Percentiles rank a stretch among this genome's conserved stretches.
Conservation (phyloP, 2,888 invertebrate species). For the Chrysodeixis includens region DNA sequence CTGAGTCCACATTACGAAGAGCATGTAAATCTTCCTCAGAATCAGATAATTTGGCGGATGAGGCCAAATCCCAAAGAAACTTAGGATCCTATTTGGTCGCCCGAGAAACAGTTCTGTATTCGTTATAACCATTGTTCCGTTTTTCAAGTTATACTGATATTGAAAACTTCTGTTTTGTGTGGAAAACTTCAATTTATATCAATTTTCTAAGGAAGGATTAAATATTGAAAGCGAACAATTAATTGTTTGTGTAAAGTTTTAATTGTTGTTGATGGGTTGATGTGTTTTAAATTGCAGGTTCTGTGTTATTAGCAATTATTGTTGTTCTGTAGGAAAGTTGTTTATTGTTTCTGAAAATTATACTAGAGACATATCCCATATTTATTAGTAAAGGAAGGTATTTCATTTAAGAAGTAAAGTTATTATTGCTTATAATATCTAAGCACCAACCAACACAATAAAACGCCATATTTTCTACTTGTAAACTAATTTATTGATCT, state of each 20-base stretch:
- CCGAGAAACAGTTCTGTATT: constrained; percentile 69
- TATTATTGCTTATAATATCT: background rate
- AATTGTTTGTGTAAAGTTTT: constrained; percentile 40
- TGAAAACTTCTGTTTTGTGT: background rate
- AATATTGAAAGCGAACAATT: constrained; percentile 30
- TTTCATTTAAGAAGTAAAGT: background rate
- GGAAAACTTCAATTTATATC: background rate
- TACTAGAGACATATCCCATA: background rate
- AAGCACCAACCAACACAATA: too few species aligned
- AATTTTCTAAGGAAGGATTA: constrained; percentile 8
- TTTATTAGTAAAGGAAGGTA: background rate
- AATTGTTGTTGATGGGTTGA: constrained; percentile 39
- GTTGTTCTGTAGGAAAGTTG: constrained; percentile 5
- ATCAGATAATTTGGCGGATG: constrained; percentile 58
- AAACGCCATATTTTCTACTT: background rate
- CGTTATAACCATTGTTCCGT: constrained; percentile 59
- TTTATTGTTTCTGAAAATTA: background rate
- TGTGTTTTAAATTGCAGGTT: constrained; percentile 50
- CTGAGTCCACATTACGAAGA: constrained; percentile 71
- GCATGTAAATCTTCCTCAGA: constrained; percentile 65
- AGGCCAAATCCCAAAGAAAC: constrained; percentile 75
- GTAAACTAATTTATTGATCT: background rate
- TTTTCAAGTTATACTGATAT: background rate
- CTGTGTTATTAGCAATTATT: constrained; percentile 34
- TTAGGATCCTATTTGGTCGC: constrained; percentile 70